Conservation (phyloP, 1,140 invertebrate genomes). For the Ceratina japonica region DNA sequence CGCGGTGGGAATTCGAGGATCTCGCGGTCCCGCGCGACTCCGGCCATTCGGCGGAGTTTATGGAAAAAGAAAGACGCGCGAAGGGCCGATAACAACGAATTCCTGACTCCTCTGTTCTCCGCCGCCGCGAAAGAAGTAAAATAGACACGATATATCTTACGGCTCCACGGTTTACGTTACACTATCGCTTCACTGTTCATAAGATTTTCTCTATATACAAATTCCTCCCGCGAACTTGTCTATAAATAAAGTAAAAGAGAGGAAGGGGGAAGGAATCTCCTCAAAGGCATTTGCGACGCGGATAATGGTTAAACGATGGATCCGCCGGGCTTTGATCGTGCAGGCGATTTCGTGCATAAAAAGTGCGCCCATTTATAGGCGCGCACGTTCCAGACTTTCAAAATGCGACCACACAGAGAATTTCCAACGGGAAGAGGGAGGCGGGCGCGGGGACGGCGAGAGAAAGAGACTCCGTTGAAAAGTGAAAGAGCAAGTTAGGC, state of each 20-base stretch:
- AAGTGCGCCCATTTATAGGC: conserved; percentile 19
- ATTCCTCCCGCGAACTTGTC: neutral
- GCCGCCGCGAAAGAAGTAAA: neutral
- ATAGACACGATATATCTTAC: neutral
- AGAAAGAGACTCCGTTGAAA: conserved; percentile 7
- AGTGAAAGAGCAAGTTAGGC: conserved; percentile 18
- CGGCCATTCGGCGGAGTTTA: neutral
- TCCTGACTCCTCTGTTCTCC: neutral
- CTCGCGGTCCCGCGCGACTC: neutral
- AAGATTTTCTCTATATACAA: neutral
- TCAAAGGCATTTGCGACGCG: conserved; percentile 15
- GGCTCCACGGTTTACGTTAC: too few relatives aligned
- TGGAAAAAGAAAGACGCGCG: neutral
- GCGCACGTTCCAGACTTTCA: conserved; percentile 17
- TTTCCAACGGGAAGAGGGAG: neutral
- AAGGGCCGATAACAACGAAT: too few relatives aligned
- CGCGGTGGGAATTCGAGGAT: too few relatives aligned
- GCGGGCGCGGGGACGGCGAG: neutral
- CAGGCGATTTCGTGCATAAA: conserved; percentile 5
- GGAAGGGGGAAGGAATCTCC: neutral
- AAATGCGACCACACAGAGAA: neutral
- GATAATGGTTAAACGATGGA: neutral
- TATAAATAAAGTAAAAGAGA: neutral
- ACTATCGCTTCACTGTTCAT: neutral
- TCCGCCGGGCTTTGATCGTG: conserved; percentile 7